Percentiles rank a stretch among this genome's conserved stretches.
Conservation (phyloP, 2,113 vertebrate genomes). For the Pyrgilauda ruficollis region DNA sequence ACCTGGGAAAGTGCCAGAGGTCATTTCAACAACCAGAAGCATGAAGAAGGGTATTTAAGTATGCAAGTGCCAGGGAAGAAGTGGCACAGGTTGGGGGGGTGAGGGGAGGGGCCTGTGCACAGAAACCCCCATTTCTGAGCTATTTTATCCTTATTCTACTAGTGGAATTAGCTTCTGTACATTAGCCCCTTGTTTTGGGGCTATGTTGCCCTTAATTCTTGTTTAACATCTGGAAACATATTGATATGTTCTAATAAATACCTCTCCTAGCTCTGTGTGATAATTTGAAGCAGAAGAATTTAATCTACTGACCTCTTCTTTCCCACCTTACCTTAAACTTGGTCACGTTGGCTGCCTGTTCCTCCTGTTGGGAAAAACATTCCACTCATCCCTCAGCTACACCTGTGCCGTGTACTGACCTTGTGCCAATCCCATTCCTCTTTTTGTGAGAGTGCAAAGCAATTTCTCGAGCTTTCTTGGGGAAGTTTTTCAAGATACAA, state of each 20-base stretch:
- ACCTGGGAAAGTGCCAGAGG: not conserved
- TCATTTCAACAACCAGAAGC: not conserved
- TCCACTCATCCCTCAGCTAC: not conserved
- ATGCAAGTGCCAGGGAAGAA: not conserved
- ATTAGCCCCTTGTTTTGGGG: not conserved
- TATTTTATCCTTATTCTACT: not conserved
- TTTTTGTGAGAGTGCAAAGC: fast-evolving
- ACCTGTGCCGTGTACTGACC: not conserved
- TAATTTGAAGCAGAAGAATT: not conserved
- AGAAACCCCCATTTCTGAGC: not conserved
- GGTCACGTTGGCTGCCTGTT: fast-evolving
- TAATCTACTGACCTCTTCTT: not conserved
- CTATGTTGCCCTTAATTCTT: not conserved
- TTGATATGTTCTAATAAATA: not conserved
- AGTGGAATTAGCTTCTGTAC: not conserved
- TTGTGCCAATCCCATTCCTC: not conserved
- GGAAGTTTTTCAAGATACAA: not conserved
- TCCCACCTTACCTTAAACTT: not conserved
- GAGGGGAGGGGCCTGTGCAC: not conserved
- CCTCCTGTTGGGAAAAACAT: not conserved
- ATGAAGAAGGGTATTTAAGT: not conserved
- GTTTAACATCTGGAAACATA: not conserved
- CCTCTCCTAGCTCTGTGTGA: not conserved
- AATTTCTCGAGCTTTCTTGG: not conserved
- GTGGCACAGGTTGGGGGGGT: fast-evolving